Evolutionary conservation across 1,140 invertebrate species (phyloP).

Genomic region (Lysiphlebus fabarum): DNA sequence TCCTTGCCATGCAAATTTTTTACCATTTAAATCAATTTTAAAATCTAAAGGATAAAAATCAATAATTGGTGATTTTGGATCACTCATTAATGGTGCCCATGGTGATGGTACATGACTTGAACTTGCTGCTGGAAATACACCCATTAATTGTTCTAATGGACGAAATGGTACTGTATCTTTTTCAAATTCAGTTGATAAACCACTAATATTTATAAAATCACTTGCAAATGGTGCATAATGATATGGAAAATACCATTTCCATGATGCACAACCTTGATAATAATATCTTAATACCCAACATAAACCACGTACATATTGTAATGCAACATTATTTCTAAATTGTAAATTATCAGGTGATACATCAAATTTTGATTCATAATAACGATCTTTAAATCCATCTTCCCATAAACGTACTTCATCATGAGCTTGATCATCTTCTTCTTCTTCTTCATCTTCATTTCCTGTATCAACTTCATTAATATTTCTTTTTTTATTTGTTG

Average conservation of each 20-base stretch:
- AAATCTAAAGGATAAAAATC: conserved; percentile 99
- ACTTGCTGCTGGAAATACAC: conserved; percentile 97
- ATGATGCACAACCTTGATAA: conserved; percentile 98
- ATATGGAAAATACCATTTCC: conserved; percentile 99
- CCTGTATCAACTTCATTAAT: background rate
- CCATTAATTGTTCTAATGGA: conserved; percentile 98
- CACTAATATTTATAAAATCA: conserved; percentile 91
- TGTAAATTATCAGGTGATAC: conserved; percentile 75
- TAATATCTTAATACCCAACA: conserved; percentile 99
- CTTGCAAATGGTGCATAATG: conserved; percentile 99
- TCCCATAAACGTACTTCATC: conserved; percentile 97
- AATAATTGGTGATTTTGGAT: conserved; percentile 92
- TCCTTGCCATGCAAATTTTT: conserved; percentile 99
- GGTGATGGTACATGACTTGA: conserved; percentile 87
- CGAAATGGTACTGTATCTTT: conserved; percentile 89
- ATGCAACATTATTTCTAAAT: conserved; percentile 86
- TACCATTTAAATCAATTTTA: conserved; percentile 98
- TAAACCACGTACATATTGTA: conserved; percentile 91
- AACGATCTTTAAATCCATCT: conserved; percentile 95
- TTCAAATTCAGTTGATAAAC: conserved; percentile 83
- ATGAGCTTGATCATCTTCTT: conserved; percentile 75
- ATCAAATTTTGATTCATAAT: conserved; percentile 97
- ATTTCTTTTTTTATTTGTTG: conserved; percentile 53
- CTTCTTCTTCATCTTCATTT: conserved; percentile 49
- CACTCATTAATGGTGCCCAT: conserved; percentile 93